These are phyloP conservation scores for Luffia ferchaultella DNA, from an alignment of 2,888 invertebrate species.

Conservation along the genomic window DNA sequence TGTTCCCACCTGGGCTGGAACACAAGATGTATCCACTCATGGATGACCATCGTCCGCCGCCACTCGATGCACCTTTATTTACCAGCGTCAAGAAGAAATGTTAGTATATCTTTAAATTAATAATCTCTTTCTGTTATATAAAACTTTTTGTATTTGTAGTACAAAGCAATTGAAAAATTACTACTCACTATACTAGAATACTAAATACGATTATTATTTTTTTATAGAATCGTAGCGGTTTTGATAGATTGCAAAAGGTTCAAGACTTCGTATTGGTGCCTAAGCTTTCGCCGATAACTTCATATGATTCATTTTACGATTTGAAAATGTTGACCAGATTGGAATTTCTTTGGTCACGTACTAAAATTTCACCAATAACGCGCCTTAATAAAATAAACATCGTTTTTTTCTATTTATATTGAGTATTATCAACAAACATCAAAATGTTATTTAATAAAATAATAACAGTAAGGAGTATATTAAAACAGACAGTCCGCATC, in stretches of 20 bases:
- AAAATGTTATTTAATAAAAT: too few species aligned
- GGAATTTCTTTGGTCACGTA: too few species aligned
- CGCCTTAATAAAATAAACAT: too few species aligned
- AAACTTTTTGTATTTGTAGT: background rate
- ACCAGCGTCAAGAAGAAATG: conserved; percentile 83
- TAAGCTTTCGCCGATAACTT: too few species aligned
- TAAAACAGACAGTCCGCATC: background rate
- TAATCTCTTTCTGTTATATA: background rate
- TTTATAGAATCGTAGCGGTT: too few species aligned
- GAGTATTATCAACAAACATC: too few species aligned
- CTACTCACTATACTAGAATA: background rate
- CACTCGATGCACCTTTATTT: conserved; percentile 70
- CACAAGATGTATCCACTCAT: conserved; percentile 77
- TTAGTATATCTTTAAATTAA: conserved; percentile 48
- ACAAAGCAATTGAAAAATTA: background rate
- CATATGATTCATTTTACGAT: too few species aligned
- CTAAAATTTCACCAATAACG: too few species aligned
- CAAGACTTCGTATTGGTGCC: too few species aligned
- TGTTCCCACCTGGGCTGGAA: conserved; percentile 81
- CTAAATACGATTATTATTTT: background rate
- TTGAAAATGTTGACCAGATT: too few species aligned
- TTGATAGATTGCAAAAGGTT: too few species aligned
- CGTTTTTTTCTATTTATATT: too few species aligned
- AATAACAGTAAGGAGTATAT: background rate
- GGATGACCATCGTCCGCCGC: conserved; percentile 75